These are phyloP conservation scores for Manis pentadactyla DNA, from an alignment of 2,797 vertebrate species.

Conservation along the genomic window DNA sequence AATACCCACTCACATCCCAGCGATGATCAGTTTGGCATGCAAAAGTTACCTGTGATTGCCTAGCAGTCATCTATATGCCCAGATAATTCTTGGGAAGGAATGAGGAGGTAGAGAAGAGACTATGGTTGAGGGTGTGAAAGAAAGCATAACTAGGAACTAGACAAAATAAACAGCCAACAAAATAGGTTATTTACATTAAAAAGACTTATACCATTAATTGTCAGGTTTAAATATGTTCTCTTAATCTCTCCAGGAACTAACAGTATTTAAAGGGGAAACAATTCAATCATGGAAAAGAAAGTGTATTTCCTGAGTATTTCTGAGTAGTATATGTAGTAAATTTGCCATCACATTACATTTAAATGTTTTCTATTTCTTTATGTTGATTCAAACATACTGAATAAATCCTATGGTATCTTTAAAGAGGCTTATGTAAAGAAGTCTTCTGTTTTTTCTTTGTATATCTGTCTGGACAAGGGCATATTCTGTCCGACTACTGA, in stretches of 20 bases:
- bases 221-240: background rate
- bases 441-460: background rate
- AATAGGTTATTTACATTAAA: background rate
- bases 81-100: background rate
- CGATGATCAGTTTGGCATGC: background rate
- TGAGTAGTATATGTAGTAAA: background rate
- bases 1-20: background rate
- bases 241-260: background rate
- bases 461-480: background rate
- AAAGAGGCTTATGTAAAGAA: background rate
- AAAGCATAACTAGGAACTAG: background rate
- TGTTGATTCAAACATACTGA: background rate
- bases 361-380: background rate
- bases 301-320: background rate
- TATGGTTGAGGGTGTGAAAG: background rate
- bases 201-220: background rate
- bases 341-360: background rate
- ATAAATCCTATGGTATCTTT: background rate
- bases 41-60: background rate
- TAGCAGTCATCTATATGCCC: background rate
- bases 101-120: background rate
- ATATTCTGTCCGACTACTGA: background rate
- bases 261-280: background rate
- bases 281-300: background rate
- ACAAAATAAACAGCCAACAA: background rate